Evolutionary conservation across 2,113 vertebrate species (phyloP).

Genomic region (Diadophis punctatus): DNA sequence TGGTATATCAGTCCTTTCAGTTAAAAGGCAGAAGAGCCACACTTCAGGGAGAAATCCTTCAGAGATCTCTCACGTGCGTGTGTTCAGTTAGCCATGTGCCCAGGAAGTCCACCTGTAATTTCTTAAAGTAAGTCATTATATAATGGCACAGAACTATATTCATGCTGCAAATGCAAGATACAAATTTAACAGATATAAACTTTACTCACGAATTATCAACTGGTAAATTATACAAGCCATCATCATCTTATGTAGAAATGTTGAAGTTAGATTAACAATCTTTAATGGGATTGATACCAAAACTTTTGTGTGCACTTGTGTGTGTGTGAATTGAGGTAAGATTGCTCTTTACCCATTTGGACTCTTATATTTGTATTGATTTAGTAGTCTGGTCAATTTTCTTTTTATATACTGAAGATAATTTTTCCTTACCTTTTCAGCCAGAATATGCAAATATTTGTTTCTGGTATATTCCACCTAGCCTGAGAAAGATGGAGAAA

Average conservation of each 20-base stretch:
- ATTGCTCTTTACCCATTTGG: neutral
- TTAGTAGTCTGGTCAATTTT: neutral
- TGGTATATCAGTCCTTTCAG: too few species aligned
- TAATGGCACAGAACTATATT: neutral
- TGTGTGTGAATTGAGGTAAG: neutral
- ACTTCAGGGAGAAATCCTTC: too few species aligned
- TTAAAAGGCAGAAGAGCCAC: too few species aligned
- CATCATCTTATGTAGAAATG: neutral
- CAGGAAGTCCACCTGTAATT: too few species aligned
- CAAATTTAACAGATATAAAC: neutral
- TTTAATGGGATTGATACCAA: neutral
- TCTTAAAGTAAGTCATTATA: neutral
- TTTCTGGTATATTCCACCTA: slow-evolving; percentile 83
- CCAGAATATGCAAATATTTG: slow-evolving; percentile 79
- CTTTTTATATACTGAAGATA: neutral
- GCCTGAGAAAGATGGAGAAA: slow-evolving; percentile 70
- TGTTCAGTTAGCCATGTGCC: too few species aligned
- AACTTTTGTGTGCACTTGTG: neutral
- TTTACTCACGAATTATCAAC: neutral
- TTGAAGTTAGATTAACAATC: neutral
- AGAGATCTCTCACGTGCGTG: too few species aligned
- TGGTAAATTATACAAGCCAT: neutral
- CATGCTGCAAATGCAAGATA: neutral
- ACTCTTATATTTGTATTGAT: neutral
- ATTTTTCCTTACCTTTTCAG: slow-evolving; percentile 58